These are phyloP conservation scores for Hyaena hyaena DNA, from an alignment of 2,113 vertebrate species.

Conservation along the genomic window DNA sequence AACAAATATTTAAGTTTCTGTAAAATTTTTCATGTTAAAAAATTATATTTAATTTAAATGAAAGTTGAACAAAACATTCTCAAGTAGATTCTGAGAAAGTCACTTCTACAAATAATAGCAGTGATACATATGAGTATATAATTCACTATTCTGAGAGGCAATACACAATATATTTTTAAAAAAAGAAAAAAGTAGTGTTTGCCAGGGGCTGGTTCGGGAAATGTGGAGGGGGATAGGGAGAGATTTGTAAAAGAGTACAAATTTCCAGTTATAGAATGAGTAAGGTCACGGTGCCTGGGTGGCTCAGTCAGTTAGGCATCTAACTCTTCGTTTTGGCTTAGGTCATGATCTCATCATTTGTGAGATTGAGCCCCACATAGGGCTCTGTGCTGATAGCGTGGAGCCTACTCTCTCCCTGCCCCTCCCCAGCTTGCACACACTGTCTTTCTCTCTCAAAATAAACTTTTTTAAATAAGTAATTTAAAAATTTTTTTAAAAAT, in stretches of 20 bases:
- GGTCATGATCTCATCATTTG: too few species aligned
- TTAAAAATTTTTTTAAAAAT: background rate
- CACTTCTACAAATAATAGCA: background rate
- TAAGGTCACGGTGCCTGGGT: background rate
- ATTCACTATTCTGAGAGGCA: background rate
- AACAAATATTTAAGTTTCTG: conserved; percentile 32
- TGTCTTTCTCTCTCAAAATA: too few species aligned
- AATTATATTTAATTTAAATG: conserved; percentile 15
- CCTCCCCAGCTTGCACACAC: too few species aligned
- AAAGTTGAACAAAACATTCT: conserved; percentile 19
- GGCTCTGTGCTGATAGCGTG: too few species aligned
- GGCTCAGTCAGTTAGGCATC: too few species aligned
- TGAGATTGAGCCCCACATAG: too few species aligned
- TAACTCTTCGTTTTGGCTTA: too few species aligned
- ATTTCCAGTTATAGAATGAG: background rate
- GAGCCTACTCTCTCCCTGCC: too few species aligned
- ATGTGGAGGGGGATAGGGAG: background rate
- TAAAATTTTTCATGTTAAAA: conserved; percentile 53
- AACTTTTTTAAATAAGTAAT: too few species aligned
- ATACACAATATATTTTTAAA: background rate
- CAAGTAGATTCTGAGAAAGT: background rate
- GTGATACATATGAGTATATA: background rate
- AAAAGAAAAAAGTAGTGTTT: background rate
- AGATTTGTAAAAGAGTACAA: background rate
- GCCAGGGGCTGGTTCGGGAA: background rate